Base-by-base conservation (phyloP, 2,113 vertebrate species). In the Glaucidium brasilianum region DNA sequence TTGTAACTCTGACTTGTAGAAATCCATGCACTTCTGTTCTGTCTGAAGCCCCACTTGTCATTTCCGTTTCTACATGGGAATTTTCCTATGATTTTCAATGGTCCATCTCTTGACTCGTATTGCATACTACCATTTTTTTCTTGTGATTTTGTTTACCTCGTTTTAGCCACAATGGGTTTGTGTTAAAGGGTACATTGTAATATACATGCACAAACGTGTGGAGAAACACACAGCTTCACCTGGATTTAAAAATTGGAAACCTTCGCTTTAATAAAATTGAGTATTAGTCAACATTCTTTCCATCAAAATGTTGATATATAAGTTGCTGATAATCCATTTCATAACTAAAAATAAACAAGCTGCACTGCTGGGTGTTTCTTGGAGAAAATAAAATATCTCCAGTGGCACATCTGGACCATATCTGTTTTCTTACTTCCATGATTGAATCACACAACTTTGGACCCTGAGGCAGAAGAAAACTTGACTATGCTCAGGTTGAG, bases 1-100 rank as follows among this genome's bases (percentile, higher is more conserved):
- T 23, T 37, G 45, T 0, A 1, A n/a, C 15, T 52, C n/a, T 2
- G 1, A 43, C 12, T 12, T 41, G 5, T 18, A 66, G 13, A 72
- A 72, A 91, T n/a, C 30, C 17, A 26, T 30, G 16, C 15, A 18
- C 10, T 75, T 63, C 15, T 58, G 4, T 17, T 69, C 27, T 5
- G 11, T 21, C 37, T 68, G 67, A 50, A 85, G 8, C 3, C 8
- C 14, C 6, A 9, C 2, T 53, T 59, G 11, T 35, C 6, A 50
- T 30, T 72, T 72, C 6, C 27, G 18, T 47, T 15, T 56, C 41
- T 74, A 9, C 18, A 63, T 18, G 4, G 8, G 12, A 94, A 39
- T 50, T 45, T 3, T 83, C 4, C 13, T 26, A 3, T 9, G 8
- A 16, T 63, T 58, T 83, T 52, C 6, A 2, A 10, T 18, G 20